Evolutionary conservation across 2,888 invertebrate genomes (phyloP).

Genomic region (Drosophila melanocephala): DNA sequence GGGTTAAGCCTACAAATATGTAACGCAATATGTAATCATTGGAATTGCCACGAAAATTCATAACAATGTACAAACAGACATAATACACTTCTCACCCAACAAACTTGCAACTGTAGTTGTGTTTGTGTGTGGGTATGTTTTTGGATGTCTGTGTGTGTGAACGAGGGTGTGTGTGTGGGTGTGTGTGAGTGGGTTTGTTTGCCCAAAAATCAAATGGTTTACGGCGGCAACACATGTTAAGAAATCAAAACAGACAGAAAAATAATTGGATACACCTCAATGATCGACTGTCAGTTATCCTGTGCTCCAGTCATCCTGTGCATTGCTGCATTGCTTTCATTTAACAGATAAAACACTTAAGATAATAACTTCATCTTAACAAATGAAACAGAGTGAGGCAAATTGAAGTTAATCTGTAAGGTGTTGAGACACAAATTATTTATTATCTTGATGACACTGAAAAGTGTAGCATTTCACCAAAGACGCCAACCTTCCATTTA

Average conservation of each 20-base stretch:
- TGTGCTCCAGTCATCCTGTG: not conserved
- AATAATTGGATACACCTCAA: not conserved
- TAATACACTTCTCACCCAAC: slow-evolving; percentile 35
- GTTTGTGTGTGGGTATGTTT: not conserved
- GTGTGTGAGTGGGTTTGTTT: slow-evolving; percentile 1
- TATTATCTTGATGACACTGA: not conserved
- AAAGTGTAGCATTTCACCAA: not conserved
- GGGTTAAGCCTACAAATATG: slow-evolving; percentile 46
- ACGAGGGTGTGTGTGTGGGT: not conserved
- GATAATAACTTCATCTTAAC: not conserved
- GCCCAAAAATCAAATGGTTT: slow-evolving; percentile 68
- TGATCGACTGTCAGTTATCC: slow-evolving; percentile 16
- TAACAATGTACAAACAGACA: slow-evolving; percentile 49
- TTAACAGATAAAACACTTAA: not conserved
- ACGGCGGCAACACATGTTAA: slow-evolving; percentile 66
- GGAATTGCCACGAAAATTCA: slow-evolving; percentile 59
- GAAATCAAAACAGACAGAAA: slow-evolving; percentile 49
- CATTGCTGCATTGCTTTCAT: slow-evolving; percentile 1
- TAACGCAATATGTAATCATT: slow-evolving; percentile 54
- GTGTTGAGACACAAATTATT: slow-evolving; percentile 15
- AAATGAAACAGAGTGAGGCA: not conserved
- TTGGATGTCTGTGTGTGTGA: not conserved
- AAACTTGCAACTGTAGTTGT: slow-evolving; percentile 18
- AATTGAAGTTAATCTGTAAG: not conserved
- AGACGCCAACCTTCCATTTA: not conserved